A percentile compares a stretch with the other conserved stretches of the same genome.
These are phyloP conservation scores for Oreonectes daqikongensis DNA, from an alignment of 2,797 vertebrate genomes.

Conservation along the genomic window DNA sequence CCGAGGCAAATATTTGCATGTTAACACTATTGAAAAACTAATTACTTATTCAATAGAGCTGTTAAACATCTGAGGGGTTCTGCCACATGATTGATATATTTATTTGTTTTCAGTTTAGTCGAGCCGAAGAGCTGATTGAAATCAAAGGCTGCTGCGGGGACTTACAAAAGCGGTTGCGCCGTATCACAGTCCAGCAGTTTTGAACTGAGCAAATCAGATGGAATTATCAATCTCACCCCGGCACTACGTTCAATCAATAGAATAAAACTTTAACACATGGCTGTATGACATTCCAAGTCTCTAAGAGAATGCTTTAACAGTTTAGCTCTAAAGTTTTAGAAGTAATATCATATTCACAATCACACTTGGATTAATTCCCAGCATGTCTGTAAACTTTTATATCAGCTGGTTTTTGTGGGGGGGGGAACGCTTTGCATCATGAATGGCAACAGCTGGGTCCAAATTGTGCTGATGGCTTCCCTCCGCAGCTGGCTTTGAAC, in stretches of 20 bases:
- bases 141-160: conserved; percentile 48
- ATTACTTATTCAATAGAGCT: conserved; percentile 61
- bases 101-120: conserved; percentile 51
- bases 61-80: conserved; percentile 59
- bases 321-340: not conserved
- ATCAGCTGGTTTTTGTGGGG: not conserved
- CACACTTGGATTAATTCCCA: not conserved
- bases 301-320: not conserved
- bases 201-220: conserved; percentile 13
- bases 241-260: not conserved
- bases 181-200: conserved; percentile 32
- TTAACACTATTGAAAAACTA: conserved; percentile 60
- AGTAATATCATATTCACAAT: not conserved
- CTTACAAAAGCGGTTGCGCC: conserved; percentile 13
- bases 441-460: conserved; percentile 16
- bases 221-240: conserved; percentile 2
- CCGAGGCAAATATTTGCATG: conserved; percentile 59
- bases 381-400: no score
- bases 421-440: not conserved
- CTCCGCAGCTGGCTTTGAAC: not conserved
- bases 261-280: not conserved
- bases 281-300: not conserved
- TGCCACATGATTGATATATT: conserved; percentile 54
- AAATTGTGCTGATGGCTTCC: not conserved
- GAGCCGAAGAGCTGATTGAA: conserved; percentile 45